A percentile compares a stretch with the other conserved stretches of the same genome.
phyloP scores from a whole-genome alignment of 2,113 vertebrate genomes.

The Perca fluviatilis region DNA sequence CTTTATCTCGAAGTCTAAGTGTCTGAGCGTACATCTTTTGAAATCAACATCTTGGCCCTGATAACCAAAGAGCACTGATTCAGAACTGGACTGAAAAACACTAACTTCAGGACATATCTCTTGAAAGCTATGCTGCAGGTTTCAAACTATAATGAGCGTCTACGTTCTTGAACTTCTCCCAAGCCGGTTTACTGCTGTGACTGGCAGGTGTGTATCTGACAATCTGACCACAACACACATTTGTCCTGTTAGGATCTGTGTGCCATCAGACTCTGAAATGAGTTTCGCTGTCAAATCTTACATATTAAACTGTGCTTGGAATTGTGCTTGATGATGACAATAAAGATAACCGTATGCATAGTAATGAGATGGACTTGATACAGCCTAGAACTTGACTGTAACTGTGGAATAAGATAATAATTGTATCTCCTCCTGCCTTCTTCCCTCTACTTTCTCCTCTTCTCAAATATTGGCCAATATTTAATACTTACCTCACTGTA shows the following conservation, averaged over 20 bases:
- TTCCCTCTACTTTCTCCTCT: not conserved
- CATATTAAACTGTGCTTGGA: not conserved
- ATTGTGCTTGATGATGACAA: conserved; percentile 6
- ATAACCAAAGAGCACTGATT: conserved; percentile 6
- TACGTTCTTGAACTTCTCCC: not conserved
- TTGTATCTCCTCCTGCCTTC: not conserved
- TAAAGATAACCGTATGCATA: conserved; percentile 5
- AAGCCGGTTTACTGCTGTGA: not conserved
- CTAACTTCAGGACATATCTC: not conserved
- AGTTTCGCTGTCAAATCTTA: not conserved
- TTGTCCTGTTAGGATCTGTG: not conserved
- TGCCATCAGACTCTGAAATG: not conserved
- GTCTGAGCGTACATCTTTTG: conserved; percentile 7
- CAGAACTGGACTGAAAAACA: not conserved
- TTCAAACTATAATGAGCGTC: not conserved
- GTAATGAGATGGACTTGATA: conserved; percentile 18
- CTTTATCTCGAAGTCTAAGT: conserved; percentile 31
- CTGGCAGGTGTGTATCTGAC: conserved; percentile 11
- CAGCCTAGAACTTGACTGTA: too few relatives aligned
- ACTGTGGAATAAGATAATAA: conserved; percentile 19
- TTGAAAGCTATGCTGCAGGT: not conserved
- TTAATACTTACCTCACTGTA: too few relatives aligned
- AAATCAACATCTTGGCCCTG: not conserved
- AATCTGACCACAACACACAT: not conserved
- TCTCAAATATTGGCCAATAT: not conserved